Evolutionary conservation across 2,888 invertebrate species (phyloP), one percentile per base, ranked within the genome.

Genomic region (Autographa gamma): DNA sequence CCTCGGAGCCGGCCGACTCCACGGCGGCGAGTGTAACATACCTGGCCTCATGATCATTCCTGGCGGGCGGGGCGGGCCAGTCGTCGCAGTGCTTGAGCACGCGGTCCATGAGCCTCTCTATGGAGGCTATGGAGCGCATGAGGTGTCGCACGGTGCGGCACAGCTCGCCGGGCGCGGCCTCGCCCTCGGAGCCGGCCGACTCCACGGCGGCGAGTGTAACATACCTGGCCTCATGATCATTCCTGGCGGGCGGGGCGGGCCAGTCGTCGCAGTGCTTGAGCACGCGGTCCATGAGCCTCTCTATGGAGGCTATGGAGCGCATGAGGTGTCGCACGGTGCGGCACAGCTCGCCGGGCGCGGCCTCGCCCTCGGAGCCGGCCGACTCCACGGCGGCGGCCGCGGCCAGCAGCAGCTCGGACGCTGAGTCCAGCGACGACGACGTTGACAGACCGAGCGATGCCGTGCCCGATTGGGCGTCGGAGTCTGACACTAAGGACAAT

Each of bases 251-350:
- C 1, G 83, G 79, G 3, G 83, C 74, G 0, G 83, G 93, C 93
- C 94, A 94, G 59, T 92, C 92, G 77, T 91, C 93, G 71, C 93
- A 93, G 63, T 94, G 94, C 71, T 89, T 85, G 60, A 95, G 81
- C 75, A 95, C 94, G 2, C 92, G 81, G 81, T 95, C 95, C 95
- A 95, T 95, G 11, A 95, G 89, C 41, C 93, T 71, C 86, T 95
- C 95, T 4, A 95, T 93, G n/a, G 93, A 90, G 0, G 95, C 93
- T 63, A 95, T 94, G 63, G 93, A 94, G 19, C 92, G 80, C 93
- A 95, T 93, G 25, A 95, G 91, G 56, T 92, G 92, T 0, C 93
- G 70, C 38, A 94, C 93, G 0, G 94, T 92, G 34, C 91, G 86
- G 84, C 93, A 91, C 67, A 94, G 89, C 63, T 88, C 87, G 7